Percentiles rank a stretch among this genome's conserved stretches.
Evolutionary conservation across 2,888 invertebrate genomes (phyloP).

Genomic region (Quadriops clusia): DNA sequence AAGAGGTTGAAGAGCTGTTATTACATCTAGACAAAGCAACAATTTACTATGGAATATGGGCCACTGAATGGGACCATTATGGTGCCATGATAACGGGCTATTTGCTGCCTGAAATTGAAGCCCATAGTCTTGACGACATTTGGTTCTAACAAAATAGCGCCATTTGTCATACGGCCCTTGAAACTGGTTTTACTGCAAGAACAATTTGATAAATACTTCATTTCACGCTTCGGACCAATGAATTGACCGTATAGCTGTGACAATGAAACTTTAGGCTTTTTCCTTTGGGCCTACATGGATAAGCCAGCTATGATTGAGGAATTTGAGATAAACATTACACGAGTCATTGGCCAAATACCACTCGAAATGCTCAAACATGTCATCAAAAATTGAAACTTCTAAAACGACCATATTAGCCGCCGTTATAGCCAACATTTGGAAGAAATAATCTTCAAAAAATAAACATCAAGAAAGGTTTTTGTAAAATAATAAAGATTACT

Average conservation of each 20-base stretch:
- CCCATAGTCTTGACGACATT: slow-evolving; percentile 6
- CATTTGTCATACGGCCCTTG: slow-evolving; percentile 2
- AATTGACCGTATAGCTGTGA: slow-evolving; percentile 1
- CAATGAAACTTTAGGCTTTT: no score
- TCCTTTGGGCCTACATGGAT: slow-evolving; percentile 6
- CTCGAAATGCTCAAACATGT: no score
- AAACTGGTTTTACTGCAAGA: not conserved
- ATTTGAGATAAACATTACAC: no score
- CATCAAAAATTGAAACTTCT: no score
- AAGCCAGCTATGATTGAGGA: no score
- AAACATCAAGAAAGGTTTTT: slow-evolving; percentile 1
- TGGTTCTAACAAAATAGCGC: slow-evolving; percentile 7
- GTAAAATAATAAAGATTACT: no score
- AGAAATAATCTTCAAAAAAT: slow-evolving; percentile 8
- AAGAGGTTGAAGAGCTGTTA: slow-evolving; percentile 8
- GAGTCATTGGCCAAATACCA: no score
- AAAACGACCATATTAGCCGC: no score
- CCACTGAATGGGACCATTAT: slow-evolving; percentile 7
- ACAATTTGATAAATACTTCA: not conserved
- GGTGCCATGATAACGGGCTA: slow-evolving; percentile 10
- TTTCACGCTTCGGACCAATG: slow-evolving; percentile 6
- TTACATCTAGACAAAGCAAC: slow-evolving; percentile 9
- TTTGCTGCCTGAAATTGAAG: slow-evolving; percentile 9
- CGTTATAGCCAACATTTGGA: slow-evolving; percentile 5
- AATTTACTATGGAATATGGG: slow-evolving; percentile 3